A percentile compares a stretch with the other conserved stretches of the same genome.
Evolutionary conservation across 2,888 invertebrate species (phyloP).

Genomic region (Lithophane semibrunnea): DNA sequence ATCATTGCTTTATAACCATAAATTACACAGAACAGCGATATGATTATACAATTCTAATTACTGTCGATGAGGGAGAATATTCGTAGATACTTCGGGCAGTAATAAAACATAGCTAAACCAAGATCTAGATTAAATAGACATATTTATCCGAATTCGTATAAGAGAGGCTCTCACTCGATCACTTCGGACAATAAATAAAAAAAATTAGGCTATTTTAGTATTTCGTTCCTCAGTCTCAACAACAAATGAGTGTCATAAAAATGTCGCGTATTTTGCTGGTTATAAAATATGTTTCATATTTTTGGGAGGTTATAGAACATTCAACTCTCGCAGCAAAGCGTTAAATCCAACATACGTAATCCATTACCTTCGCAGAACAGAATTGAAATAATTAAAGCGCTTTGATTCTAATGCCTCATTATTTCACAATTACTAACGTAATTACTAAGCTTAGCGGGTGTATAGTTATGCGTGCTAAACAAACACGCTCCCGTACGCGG

Average conservation of each 20-base stretch:
- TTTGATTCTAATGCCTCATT: slow-evolving; percentile 47
- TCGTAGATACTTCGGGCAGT: neutral
- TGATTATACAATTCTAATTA: neutral
- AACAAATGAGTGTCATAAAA: slow-evolving; percentile 4
- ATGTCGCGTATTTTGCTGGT: neutral
- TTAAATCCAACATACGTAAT: slow-evolving; percentile 31
- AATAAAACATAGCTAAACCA: neutral
- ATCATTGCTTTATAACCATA: no score
- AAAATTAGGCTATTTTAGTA: no score
- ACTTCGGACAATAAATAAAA: no score
- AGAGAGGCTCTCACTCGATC: neutral
- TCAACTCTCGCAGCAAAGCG: neutral
- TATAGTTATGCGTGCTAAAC: slow-evolving; percentile 46
- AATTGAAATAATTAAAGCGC: slow-evolving; percentile 49
- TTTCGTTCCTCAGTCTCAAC: neutral
- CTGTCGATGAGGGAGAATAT: neutral
- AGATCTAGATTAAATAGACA: neutral
- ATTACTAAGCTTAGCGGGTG: slow-evolving; percentile 53
- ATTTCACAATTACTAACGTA: slow-evolving; percentile 57
- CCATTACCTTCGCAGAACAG: slow-evolving; percentile 26
- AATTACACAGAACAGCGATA: neutral
- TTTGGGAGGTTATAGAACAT: slow-evolving; percentile 1
- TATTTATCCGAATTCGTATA: neutral
- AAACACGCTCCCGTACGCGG: slow-evolving; percentile 48
- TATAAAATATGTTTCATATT: slow-evolving; percentile 1